These are phyloP conservation scores for Endotricha flammealis DNA, from an alignment of 2,888 invertebrate genomes.

Conservation along the genomic window DNA sequence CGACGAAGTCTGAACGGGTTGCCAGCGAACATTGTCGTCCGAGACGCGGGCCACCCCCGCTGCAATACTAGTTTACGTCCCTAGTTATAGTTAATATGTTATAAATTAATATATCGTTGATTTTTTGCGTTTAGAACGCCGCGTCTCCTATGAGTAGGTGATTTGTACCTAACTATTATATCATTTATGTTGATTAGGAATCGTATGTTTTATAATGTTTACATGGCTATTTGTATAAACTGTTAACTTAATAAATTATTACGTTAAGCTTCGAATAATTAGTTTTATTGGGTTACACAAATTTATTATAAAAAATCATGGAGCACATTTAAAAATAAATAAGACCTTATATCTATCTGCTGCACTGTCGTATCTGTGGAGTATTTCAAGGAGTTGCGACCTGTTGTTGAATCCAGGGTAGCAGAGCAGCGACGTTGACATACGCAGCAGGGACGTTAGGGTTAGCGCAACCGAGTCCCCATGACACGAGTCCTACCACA, in stretches of 20 bases:
- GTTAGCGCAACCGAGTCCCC: conserved; percentile 86
- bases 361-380: too few species aligned
- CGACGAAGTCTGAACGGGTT: conserved; percentile 51
- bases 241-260: conserved; percentile 74
- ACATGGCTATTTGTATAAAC: conserved; percentile 71
- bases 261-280: conserved; percentile 58
- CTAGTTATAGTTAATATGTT: conserved; percentile 49
- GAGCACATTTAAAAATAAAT: background rate
- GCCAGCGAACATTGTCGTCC: conserved; percentile 55
- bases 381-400: conserved; percentile 44
- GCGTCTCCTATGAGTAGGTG: conserved; percentile 45
- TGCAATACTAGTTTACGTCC: conserved; percentile 78
- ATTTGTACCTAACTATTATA: conserved; percentile 46
- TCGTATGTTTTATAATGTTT: conserved; percentile 72
- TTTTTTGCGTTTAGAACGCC: conserved; percentile 72
- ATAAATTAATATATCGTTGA: conserved; percentile 55
- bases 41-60: conserved; percentile 56
- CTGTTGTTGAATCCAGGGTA: conserved; percentile 82
- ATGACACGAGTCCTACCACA: conserved; percentile 83
- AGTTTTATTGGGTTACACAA: conserved; percentile 11
- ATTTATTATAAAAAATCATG: background rate
- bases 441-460: conserved; percentile 87
- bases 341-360: too few species aligned
- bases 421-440: conserved; percentile 82
- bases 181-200: conserved; percentile 59